phyloP scores from a whole-genome alignment of 37 sponge, comb jelly and placozoan genomes.

The Oscarella lobularis region DNA sequence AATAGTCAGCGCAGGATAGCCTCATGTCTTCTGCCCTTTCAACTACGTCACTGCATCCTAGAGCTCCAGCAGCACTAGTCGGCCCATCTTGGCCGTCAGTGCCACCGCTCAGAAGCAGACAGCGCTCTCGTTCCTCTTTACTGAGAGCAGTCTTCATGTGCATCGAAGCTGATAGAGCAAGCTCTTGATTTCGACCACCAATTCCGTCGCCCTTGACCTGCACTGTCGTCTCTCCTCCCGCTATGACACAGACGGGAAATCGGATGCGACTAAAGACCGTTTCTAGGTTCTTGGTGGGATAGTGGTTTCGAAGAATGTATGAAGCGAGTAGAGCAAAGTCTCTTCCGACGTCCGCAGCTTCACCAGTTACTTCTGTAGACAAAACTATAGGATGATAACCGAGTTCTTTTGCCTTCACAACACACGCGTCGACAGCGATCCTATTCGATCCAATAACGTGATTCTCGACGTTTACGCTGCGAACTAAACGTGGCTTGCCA shows the following conservation, averaged over 20 bases:
- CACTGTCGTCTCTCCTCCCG: constrained; percentile 75
- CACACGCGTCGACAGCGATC: constrained; percentile 42
- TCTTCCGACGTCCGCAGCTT: constrained; percentile 39
- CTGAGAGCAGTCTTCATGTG: too few species aligned
- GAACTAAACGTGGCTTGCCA: too few species aligned
- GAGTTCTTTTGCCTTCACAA: constrained; percentile 10
- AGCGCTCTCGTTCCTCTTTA: background rate
- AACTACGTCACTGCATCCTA: background rate
- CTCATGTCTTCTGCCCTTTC: background rate
- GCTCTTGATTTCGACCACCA: constrained; percentile 94
- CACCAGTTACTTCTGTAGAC: constrained; percentile 46
- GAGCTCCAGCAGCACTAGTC: constrained; percentile 75
- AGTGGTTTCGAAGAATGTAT: background rate
- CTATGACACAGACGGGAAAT: constrained; percentile 50
- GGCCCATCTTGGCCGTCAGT: constrained; percentile 99
- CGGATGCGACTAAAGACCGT: background rate
- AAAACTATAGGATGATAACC: constrained; percentile 28
- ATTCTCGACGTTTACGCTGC: constrained; percentile 19
- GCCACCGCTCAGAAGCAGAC: constrained; percentile 25
- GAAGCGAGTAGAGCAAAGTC: constrained; percentile 31
- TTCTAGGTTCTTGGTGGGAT: background rate
- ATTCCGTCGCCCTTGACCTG: constrained; percentile 42
- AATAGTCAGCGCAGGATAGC: background rate
- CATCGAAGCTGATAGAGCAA: constrained; percentile 39
- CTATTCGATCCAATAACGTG: constrained; percentile 61